phyloP scores from a whole-genome alignment of 2,797 vertebrate species.

The Hydrolagus colliei region DNA sequence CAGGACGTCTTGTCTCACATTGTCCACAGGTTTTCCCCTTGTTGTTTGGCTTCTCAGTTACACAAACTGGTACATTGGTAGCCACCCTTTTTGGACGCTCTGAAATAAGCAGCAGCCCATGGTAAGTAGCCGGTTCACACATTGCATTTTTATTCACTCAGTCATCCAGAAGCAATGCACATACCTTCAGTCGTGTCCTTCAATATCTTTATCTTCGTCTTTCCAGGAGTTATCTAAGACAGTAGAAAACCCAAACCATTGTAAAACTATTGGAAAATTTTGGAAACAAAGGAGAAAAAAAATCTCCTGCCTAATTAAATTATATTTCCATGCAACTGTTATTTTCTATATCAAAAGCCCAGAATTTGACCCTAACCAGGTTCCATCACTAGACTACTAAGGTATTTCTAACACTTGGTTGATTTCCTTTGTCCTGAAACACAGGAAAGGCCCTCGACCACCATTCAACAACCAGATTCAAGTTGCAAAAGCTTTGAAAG shows the following conservation, averaged over 20 bases:
- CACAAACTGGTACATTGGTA: slow-evolving; percentile 40
- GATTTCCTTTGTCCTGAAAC: no score
- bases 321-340: neutral
- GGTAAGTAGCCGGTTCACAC: slow-evolving; percentile 34
- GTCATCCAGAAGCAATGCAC: slow-evolving; percentile 21
- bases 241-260: neutral
- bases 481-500: no score
- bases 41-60: slow-evolving; percentile 47
- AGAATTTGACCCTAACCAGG: no score
- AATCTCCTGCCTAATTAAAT: neutral
- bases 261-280: slow-evolving; percentile 16
- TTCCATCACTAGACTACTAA: no score
- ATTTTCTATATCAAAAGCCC: neutral
- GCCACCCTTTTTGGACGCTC: slow-evolving; percentile 42
- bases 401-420: no score
- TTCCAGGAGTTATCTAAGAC: slow-evolving; percentile 60
- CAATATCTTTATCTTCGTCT: slow-evolving; percentile 71
- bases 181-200: slow-evolving; percentile 64
- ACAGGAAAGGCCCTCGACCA: no score
- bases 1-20: slow-evolving; percentile 59
- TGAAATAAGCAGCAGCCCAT: slow-evolving; percentile 36
- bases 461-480: no score
- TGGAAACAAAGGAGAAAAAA: slow-evolving; percentile 34
- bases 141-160: slow-evolving; percentile 14
- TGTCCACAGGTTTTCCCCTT: slow-evolving; percentile 56